phyloP scores from a whole-genome alignment of 2,113 vertebrate genomes.

The Synodontis membranacea region DNA sequence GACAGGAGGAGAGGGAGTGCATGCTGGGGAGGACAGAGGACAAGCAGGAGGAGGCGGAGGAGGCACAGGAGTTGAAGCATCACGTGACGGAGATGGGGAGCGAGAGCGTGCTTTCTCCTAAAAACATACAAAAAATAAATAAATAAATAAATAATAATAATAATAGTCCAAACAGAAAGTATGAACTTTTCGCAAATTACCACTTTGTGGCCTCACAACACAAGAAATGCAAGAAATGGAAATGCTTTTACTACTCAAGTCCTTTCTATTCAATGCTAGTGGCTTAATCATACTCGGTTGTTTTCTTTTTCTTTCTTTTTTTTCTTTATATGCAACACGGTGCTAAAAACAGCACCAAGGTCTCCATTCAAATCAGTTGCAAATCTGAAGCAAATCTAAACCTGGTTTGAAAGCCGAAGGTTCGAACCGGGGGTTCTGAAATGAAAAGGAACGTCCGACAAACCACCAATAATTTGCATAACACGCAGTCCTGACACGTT shows the following conservation, averaged over 20 bases:
- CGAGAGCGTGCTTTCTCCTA: constrained; percentile 52
- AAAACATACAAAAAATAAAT: neutral
- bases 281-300: neutral
- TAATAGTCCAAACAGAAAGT: neutral
- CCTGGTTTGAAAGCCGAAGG: neutral
- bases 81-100: constrained; percentile 43
- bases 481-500: neutral
- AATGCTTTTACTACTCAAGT: neutral
- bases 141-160: no score
- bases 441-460: neutral
- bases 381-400: neutral
- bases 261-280: neutral
- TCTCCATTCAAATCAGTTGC: neutral
- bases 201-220: neutral
- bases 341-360: neutral
- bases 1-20: constrained; percentile 51
- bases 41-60: constrained; percentile 42
- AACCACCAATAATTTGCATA: neutral
- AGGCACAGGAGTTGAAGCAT: constrained; percentile 36
- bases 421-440: neutral
- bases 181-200: neutral
- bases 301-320: neutral
- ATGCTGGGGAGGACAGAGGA: constrained; percentile 47
- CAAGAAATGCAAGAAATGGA: neutral
- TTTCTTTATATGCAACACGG: neutral